These are phyloP conservation scores for Rhyacophila evoluta DNA, from an alignment of 2,888 invertebrate genomes.

Conservation along the genomic window DNA sequence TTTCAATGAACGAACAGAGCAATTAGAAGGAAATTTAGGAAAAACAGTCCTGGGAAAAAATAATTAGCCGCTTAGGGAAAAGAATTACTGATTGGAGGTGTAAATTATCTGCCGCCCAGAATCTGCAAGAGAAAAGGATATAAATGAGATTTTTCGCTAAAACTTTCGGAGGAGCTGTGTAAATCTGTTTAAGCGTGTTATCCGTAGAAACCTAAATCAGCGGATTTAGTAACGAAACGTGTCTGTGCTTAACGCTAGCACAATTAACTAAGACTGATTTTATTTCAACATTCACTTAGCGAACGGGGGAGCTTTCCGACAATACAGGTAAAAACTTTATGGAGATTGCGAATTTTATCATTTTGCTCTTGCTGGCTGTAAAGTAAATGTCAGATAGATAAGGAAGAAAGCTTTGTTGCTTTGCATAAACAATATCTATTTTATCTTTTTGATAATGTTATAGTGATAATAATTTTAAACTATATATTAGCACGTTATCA, in stretches of 20 bases:
- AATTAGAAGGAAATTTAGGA: no score
- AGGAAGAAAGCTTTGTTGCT: not conserved
- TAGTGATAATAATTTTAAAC: no score
- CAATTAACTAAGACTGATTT: conserved; percentile 22
- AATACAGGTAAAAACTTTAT: not conserved
- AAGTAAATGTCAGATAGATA: not conserved
- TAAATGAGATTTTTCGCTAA: conserved; percentile 8
- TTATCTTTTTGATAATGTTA: no score
- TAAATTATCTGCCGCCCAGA: not conserved
- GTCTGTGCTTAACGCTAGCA: not conserved
- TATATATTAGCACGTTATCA: no score
- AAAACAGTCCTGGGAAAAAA: not conserved
- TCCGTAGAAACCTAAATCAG: conserved; percentile 9
- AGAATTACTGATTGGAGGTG: not conserved
- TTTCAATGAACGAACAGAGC: no score
- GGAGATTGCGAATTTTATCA: not conserved
- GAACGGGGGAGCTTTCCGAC: not conserved
- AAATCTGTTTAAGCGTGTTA: conserved; percentile 14
- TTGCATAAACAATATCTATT: no score
- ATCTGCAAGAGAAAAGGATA: not conserved
- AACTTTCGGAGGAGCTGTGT: not conserved
- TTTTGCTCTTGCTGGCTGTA: not conserved
- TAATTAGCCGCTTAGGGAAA: not conserved
- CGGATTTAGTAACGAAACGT: conserved; percentile 19
- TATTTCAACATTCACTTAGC: conserved; percentile 15